Evolutionary conservation across 2,113 vertebrate genomes (phyloP), one percentile per base, ranked within the genome.

Genomic region (Tautogolabrus adspersus): DNA sequence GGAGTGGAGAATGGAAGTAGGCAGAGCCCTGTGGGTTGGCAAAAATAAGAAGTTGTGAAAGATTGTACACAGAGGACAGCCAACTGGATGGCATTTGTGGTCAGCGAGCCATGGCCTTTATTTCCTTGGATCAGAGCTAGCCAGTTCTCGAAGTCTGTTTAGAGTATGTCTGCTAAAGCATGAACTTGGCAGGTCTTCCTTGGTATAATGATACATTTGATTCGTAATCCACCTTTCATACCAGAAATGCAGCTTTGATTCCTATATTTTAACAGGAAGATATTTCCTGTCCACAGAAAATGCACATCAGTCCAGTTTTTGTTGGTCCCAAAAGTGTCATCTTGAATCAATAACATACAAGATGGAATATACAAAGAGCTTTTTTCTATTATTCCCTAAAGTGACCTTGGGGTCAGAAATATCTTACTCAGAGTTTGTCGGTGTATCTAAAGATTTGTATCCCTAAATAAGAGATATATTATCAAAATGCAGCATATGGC

Each of bases 1-100:
- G 76, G 72, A 87, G 76, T 74, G 81, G 67, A 87, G 90, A 75
- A 83, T 88, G 91, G 91, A 92, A 89, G 91, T 84, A 80, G 91
- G 87, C 84, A 92, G 83, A 84, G 86, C 72, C 81, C 71, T 90
- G 91, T 82, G 91, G 87, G 78, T 89, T 89, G 90, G 92, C 90
- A 87, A 87, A 64, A 69, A 46, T 47, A 8, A 10, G 30, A 72
- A 74, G 81, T 72, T 88, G 83, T 87, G 78, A 89, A 87, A 79
- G 81, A 74, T 72, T 86, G 80, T 77, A 83, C 75, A 80, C 68
- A 84, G 75, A 60, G 78, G 75, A 72, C 84, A 58, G 84, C 88
- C 85, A 90, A 85, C 34, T 59, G 87, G 83, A 92, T 78, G 87
- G 84, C 90, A 90, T 87, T 83, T 92, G 91, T 67, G 89, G 88